phyloP scores from a whole-genome alignment of 2,113 vertebrate species.

The Nothocercus nigrocapillus region DNA sequence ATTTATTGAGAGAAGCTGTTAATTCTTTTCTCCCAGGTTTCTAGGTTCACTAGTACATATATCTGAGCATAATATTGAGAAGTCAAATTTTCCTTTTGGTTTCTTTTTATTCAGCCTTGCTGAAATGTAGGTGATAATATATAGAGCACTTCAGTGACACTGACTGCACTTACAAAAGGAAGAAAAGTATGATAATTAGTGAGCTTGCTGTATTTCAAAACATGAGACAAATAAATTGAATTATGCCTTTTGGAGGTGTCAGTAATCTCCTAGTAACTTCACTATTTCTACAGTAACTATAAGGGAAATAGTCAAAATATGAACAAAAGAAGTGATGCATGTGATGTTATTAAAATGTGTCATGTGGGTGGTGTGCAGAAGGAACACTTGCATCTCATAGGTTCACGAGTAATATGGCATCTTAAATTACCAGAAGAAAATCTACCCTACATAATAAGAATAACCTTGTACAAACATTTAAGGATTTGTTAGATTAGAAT shows the following conservation, averaged over 20 bases:
- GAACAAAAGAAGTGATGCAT: not conserved
- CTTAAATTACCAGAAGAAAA: not conserved
- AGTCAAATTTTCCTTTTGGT: not conserved
- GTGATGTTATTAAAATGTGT: not conserved
- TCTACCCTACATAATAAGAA: not conserved
- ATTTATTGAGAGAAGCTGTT: not conserved
- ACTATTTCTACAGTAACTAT: not conserved
- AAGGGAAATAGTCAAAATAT: not conserved
- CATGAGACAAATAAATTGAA: not conserved
- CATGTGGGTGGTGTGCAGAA: not conserved
- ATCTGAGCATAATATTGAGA: not conserved
- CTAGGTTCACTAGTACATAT: not conserved
- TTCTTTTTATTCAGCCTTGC: not conserved
- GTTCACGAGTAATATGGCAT: constrained; percentile 2
- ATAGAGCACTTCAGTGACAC: not conserved
- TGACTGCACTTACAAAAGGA: not conserved
- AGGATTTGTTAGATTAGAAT: not conserved
- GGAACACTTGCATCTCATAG: not conserved
- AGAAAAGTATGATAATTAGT: not conserved
- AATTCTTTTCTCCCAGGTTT: not conserved
- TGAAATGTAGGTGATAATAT: not conserved
- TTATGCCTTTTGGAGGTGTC: not conserved
- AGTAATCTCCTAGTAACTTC: not conserved
- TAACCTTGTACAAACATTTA: not conserved
- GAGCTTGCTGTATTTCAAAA: not conserved